Evolutionary conservation across 2,113 vertebrate genomes (phyloP).

Genomic region (Melanerpes aurifrons): DNA sequence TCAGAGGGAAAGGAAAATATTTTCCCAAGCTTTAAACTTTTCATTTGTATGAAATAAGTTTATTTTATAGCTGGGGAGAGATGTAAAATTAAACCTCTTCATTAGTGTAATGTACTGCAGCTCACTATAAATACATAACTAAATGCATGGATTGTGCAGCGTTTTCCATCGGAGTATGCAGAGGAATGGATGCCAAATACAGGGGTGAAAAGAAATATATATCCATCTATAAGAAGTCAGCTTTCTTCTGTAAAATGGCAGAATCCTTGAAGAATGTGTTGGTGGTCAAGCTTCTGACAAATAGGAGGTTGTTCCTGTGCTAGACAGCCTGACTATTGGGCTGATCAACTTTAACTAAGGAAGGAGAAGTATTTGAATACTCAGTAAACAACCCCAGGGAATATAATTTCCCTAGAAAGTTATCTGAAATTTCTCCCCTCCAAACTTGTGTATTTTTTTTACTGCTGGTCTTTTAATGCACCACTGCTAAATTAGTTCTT

Average conservation of each 20-base stretch:
- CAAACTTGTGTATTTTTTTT: background rate
- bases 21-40: slow-evolving; percentile 58
- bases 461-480: background rate
- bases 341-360: background rate
- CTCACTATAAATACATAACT: slow-evolving; percentile 42
- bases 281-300: slow-evolving; percentile 46
- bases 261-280: slow-evolving; percentile 35
- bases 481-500: background rate
- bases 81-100: slow-evolving; percentile 55
- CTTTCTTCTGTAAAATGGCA: slow-evolving; percentile 30
- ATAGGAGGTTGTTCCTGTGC: background rate
- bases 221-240: background rate
- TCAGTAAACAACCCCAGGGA: background rate
- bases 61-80: slow-evolving; percentile 51
- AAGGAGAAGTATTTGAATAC: background rate
- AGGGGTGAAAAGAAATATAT: background rate
- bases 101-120: slow-evolving; percentile 10
- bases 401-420: slow-evolving; percentile 22
- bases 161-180: slow-evolving; percentile 45
- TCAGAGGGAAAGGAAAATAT: slow-evolving; percentile 67
- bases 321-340: background rate
- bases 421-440: background rate
- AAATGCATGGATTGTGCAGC: slow-evolving; percentile 48
- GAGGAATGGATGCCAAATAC: slow-evolving; percentile 28
- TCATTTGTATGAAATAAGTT: slow-evolving; percentile 47